Percentiles rank a stretch among this genome's conserved stretches.
Evolutionary conservation across 2,888 invertebrate genomes (phyloP).

Genomic region (Magallana nippona): DNA sequence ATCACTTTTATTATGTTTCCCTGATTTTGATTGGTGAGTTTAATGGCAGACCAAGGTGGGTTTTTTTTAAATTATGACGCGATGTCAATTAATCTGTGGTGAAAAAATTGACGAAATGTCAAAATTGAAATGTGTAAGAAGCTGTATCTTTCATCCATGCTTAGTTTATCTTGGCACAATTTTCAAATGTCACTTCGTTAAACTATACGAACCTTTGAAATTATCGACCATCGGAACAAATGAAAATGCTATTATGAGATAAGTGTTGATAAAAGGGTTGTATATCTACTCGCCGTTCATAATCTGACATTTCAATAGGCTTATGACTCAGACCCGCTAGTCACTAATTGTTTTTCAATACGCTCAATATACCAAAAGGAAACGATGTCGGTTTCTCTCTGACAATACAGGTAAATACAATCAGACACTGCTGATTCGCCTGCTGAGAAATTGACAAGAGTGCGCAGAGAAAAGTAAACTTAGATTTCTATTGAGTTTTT

Average conservation of each 20-base stretch:
- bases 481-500: too few species aligned
- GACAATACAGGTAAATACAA: not conserved
- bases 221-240: conserved; percentile 7
- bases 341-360: conserved; percentile 30
- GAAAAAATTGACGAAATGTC: conserved; percentile 29
- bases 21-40: too few species aligned
- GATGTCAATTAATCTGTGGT: not conserved
- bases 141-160: not conserved
- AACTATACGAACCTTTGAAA: not conserved
- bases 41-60: too few species aligned
- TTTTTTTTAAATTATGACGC: not conserved
- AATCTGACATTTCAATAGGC: conserved; percentile 26
- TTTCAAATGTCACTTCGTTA: conserved; percentile 1
- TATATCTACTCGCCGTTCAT: conserved; percentile 2
- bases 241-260: conserved; percentile 2
- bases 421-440: not conserved
- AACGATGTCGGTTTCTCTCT: not conserved
- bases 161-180: conserved; percentile 29
- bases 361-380: not conserved
- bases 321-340: not conserved
- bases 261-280: not conserved
- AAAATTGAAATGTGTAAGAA: not conserved
- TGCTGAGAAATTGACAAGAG: not conserved
- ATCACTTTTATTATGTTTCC: too few species aligned
- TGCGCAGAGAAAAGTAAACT: too few species aligned